phyloP scores from a whole-genome alignment of 2,797 vertebrate species.

The Pampus argenteus region DNA sequence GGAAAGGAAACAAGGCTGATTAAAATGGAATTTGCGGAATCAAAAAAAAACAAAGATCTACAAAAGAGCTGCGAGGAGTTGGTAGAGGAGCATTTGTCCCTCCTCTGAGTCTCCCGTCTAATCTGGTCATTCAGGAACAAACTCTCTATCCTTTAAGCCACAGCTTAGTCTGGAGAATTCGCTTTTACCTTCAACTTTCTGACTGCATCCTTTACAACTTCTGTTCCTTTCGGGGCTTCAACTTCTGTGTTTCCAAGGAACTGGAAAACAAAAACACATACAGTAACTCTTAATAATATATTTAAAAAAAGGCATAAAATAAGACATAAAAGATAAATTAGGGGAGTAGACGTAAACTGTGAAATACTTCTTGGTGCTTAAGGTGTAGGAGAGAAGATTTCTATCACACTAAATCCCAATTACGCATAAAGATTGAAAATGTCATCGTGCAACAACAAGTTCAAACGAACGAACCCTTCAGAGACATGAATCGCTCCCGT shows the following conservation, averaged over 20 bases:
- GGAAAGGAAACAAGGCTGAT: too few relatives aligned
- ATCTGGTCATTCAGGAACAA: slow-evolving; percentile 30
- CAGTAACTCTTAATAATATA: background rate
- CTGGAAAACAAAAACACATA: slow-evolving; percentile 65
- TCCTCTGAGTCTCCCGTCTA: slow-evolving; percentile 21
- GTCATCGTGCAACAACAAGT: too few relatives aligned
- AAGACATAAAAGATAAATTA: background rate
- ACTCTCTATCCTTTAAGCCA: slow-evolving; percentile 21
- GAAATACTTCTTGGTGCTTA: background rate
- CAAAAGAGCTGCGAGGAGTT: too few relatives aligned
- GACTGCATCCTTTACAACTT: slow-evolving; percentile 96
- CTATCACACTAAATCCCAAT: background rate
- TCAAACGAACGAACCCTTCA: slow-evolving; percentile 12
- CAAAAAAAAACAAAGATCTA: too few relatives aligned
- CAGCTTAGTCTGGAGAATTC: slow-evolving; percentile 18
- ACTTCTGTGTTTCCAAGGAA: slow-evolving; percentile 98
- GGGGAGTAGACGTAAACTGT: background rate
- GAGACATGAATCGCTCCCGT: too few relatives aligned
- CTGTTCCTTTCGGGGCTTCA: slow-evolving; percentile 97
- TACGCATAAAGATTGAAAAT: slow-evolving; percentile 2
- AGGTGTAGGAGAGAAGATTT: background rate
- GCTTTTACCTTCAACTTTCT: slow-evolving; percentile 95
- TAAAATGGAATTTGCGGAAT: too few relatives aligned
- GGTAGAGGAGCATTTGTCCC: slow-evolving; percentile 41
- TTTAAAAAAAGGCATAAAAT: background rate